phyloP scores from a whole-genome alignment of 1,140 invertebrate species.

The Drosophila burlai region DNA sequence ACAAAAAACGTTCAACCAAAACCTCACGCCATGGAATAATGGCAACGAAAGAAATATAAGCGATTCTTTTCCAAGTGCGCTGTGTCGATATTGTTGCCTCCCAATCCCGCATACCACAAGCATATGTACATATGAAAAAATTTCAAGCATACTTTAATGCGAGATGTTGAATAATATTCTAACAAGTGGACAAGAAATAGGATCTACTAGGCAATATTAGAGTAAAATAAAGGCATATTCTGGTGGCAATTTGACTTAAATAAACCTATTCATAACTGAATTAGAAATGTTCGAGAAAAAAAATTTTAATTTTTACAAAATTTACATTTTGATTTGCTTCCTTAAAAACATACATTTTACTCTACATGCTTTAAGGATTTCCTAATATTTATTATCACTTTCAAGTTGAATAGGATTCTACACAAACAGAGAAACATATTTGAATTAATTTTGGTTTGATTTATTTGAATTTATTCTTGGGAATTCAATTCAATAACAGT shows the following conservation, averaged over 20 bases:
- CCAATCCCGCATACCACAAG: slow-evolving; percentile 21
- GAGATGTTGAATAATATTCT: neutral
- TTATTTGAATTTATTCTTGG: too few species aligned
- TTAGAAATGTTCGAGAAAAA: neutral
- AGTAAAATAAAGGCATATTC: neutral
- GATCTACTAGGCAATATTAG: neutral
- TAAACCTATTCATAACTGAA: neutral
- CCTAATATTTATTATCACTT: too few species aligned
- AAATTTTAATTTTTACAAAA: neutral
- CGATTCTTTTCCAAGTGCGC: slow-evolving; percentile 48
- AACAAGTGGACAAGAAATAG: neutral
- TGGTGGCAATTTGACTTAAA: neutral
- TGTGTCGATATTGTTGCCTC: slow-evolving; percentile 39
- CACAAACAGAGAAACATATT: too few species aligned
- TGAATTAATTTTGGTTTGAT: too few species aligned
- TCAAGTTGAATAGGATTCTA: too few species aligned
- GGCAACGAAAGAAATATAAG: slow-evolving; percentile 29
- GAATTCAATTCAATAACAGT: too few species aligned
- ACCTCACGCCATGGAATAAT: slow-evolving; percentile 34
- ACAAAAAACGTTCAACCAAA: slow-evolving; percentile 27
- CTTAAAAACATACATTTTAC: neutral
- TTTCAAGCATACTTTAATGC: neutral
- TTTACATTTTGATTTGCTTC: neutral
- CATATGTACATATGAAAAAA: slow-evolving; percentile 18
- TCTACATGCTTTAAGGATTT: neutral